These are phyloP conservation scores for Rousettus madagascariensis DNA, from an alignment of 2,797 vertebrate species.

Conservation along the genomic window DNA sequence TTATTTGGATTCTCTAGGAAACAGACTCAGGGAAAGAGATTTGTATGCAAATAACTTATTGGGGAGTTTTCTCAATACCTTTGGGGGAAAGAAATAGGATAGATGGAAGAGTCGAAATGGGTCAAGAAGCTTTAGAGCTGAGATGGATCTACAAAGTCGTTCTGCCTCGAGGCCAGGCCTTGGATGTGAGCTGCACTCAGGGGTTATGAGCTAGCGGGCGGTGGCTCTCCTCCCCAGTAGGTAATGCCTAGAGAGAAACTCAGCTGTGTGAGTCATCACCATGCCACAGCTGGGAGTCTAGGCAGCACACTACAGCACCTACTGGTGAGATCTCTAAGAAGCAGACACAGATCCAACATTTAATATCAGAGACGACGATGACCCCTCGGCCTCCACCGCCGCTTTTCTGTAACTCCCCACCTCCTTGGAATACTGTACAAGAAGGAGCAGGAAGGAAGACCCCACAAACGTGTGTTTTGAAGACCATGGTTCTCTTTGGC, in stretches of 20 bases:
- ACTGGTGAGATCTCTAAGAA: background rate
- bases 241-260: background rate
- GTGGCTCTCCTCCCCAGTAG: background rate
- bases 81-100: background rate
- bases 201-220: background rate
- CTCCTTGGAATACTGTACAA: background rate
- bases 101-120: background rate
- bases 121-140: background rate
- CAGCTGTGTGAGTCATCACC: background rate
- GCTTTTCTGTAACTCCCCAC: background rate
- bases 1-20: background rate
- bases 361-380: background rate
- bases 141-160: background rate
- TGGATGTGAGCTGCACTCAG: background rate
- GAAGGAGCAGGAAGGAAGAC: background rate
- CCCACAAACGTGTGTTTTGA: background rate
- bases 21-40: background rate
- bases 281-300: background rate
- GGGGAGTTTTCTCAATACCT: background rate
- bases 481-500: background rate
- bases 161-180: background rate
- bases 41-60: background rate
- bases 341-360: background rate
- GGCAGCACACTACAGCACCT: background rate
- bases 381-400: background rate